Percentiles rank a stretch among this genome's conserved stretches.
Conservation (phyloP, 2,888 invertebrate species). For the Hybos culiciformis region DNA sequence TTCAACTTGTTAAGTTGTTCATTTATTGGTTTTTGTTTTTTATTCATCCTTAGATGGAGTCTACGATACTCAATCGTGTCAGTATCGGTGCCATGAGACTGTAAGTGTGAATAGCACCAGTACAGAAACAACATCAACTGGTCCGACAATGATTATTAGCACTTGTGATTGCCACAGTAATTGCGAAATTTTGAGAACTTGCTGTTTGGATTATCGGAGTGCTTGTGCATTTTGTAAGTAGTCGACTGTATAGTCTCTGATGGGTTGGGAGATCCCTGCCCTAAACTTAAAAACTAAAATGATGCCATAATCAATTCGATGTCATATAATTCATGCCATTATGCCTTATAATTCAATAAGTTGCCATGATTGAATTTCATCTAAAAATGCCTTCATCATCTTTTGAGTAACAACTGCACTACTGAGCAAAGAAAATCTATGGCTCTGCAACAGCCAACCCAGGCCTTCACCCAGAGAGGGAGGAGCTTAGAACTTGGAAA, state of each 20-base stretch:
- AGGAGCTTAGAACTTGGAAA: too few relatives aligned
- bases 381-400: too few relatives aligned
- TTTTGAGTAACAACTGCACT: too few relatives aligned
- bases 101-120: conserved; percentile 1
- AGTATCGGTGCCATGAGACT: conserved; percentile 36
- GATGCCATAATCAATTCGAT: neutral
- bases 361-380: neutral
- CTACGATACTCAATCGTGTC: conserved; percentile 39
- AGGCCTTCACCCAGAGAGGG: neutral
- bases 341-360: neutral
- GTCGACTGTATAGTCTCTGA: too few relatives aligned
- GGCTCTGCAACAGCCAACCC: neutral
- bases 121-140: neutral
- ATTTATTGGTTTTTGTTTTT: neutral
- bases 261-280: too few relatives aligned
- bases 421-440: too few relatives aligned
- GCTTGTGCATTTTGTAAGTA: conserved; percentile 36
- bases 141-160: conserved; percentile 16
- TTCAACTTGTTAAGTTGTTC: neutral
- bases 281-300: neutral
- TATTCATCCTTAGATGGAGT: neutral
- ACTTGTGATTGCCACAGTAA: conserved; percentile 45
- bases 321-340: neutral
- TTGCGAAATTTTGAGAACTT: conserved; percentile 42
- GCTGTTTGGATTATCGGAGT: conserved; percentile 54